Conservation (phyloP, 2,888 invertebrate species). For the Hetaerina titia region DNA sequence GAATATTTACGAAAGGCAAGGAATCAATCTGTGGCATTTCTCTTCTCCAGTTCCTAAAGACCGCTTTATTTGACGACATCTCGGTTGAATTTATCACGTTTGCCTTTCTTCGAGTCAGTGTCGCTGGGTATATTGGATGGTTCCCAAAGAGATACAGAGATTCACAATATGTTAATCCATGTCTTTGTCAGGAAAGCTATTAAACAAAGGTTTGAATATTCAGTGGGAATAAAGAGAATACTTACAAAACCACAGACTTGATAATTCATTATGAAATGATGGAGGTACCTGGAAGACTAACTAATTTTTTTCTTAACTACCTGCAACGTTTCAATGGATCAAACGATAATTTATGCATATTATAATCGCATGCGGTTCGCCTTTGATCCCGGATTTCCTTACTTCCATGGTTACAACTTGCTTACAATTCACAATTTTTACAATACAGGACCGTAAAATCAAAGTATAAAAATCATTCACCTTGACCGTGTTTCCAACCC, state of each 20-base stretch:
- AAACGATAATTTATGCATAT: too few relatives aligned
- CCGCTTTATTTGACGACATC: background rate
- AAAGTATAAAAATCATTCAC: too few relatives aligned
- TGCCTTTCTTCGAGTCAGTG: background rate
- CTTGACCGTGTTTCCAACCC: too few relatives aligned
- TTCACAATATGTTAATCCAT: background rate
- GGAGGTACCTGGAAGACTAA: too few relatives aligned
- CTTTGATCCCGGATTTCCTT: too few relatives aligned
- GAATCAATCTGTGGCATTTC: constrained; percentile 49
- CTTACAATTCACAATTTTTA: too few relatives aligned
- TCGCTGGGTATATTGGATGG: background rate
- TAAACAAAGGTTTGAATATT: background rate
- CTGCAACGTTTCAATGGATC: too few relatives aligned
- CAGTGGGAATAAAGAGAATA: background rate
- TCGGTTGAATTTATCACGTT: background rate
- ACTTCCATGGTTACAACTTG: too few relatives aligned
- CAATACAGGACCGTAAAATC: too few relatives aligned
- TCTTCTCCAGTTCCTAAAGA: background rate
- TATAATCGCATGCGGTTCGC: too few relatives aligned
- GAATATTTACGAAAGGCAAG: constrained; percentile 56
- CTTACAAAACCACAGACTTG: background rate
- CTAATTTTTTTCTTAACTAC: too few relatives aligned
- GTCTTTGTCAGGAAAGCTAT: background rate
- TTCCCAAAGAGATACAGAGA: background rate
- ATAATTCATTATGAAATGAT: too few relatives aligned